These are phyloP conservation scores for Drosophila mayaguana DNA, from an alignment of 2,888 invertebrate species.

Conservation along the genomic window DNA sequence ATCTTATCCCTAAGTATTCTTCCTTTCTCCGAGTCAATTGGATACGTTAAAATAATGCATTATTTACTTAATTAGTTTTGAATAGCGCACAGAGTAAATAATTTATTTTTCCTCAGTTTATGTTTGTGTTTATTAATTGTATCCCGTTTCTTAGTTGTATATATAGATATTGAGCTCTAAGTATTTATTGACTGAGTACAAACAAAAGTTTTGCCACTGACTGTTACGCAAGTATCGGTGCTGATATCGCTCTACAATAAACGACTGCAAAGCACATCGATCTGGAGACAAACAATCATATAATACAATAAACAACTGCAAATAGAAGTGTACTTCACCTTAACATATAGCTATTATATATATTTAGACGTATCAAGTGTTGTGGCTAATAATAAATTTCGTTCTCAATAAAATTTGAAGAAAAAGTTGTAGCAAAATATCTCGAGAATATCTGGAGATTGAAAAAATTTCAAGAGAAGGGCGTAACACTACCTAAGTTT, in stretches of 20 bases:
- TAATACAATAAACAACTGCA: constrained; percentile 31
- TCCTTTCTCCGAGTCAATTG: constrained; percentile 10
- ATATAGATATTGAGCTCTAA: constrained; percentile 7
- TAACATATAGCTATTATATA: background rate
- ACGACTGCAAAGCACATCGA: constrained; percentile 10
- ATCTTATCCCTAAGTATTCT: constrained; percentile 39
- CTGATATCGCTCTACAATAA: constrained; percentile 25
- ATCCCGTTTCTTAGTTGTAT: constrained; percentile 39
- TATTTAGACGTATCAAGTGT: background rate
- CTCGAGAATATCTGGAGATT: background rate
- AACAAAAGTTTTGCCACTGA: constrained; percentile 44
- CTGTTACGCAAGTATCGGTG: constrained; percentile 45
- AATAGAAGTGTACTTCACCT: constrained; percentile 20
- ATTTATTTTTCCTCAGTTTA: constrained; percentile 12
- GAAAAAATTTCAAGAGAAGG: background rate
- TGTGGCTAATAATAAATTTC: background rate
- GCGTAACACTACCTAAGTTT: background rate
- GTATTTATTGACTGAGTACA: constrained; percentile 43
- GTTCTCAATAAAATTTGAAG: background rate
- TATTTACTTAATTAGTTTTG: constrained; percentile 52
- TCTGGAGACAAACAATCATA: constrained; percentile 41
- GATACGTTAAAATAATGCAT: constrained; percentile 35
- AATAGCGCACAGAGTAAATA: constrained; percentile 24
- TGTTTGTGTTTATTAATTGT: constrained; percentile 52
- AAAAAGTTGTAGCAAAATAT: background rate